Evolutionary conservation across 2,797 vertebrate species (phyloP).

Genomic region (Margarornis squamiger): DNA sequence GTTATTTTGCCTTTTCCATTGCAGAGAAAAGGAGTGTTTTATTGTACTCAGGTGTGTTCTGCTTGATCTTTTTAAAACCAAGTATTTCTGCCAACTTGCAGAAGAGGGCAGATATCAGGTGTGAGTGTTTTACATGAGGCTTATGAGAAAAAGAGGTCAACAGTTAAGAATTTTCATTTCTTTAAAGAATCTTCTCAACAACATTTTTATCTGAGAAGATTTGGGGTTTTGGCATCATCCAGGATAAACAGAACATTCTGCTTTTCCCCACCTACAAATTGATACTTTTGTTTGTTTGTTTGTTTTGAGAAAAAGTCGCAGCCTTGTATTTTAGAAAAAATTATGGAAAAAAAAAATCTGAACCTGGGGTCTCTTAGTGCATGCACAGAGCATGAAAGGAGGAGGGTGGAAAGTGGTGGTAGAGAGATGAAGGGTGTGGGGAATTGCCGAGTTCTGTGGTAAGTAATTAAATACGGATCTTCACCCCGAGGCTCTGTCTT

Average conservation of each 20-base stretch:
- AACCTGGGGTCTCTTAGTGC: not conserved
- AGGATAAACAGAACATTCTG: not conserved
- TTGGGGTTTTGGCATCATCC: not conserved
- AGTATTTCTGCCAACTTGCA: not conserved
- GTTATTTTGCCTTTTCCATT: not conserved
- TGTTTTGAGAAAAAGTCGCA: not conserved
- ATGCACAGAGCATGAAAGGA: not conserved
- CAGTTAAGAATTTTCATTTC: not conserved
- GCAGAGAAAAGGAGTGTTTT: conserved; percentile 1
- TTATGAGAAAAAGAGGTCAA: not conserved
- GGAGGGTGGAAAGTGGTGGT: not conserved
- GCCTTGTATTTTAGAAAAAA: not conserved
- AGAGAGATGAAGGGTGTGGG: not conserved
- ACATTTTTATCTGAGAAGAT: not conserved
- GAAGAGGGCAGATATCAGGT: not conserved
- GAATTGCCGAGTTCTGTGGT: not conserved
- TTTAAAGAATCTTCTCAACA: not conserved
- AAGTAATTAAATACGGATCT: conserved; percentile 37
- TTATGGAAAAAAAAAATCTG: not conserved
- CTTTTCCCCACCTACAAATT: not conserved
- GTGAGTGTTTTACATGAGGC: not conserved
- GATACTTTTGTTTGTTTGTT: not conserved
- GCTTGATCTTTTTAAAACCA: not conserved
- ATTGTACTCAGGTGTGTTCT: not conserved
- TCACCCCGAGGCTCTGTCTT: not conserved